These are phyloP conservation scores for Ptychodera flava DNA, from an alignment of 35 echinoderm and acorn worm species.

Conservation along the genomic window DNA sequence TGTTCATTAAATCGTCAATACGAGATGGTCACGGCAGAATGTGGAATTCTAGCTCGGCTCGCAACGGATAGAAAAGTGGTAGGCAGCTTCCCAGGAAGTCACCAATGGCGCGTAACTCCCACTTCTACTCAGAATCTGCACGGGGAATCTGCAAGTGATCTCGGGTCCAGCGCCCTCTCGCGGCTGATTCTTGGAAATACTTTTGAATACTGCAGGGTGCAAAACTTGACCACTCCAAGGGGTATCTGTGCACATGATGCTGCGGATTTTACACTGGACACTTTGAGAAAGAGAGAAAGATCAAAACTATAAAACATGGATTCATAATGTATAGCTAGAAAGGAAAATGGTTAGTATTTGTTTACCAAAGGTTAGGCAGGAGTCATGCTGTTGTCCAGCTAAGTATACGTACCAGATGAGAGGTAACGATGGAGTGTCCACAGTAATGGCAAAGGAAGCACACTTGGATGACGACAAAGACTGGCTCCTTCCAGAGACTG, in stretches of 20 bases:
- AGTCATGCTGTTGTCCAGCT: neutral
- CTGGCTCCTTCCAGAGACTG: neutral
- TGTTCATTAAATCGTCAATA: neutral
- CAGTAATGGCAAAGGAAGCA: neutral
- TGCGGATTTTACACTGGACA: neutral
- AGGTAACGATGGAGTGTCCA: neutral
- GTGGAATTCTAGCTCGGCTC: neutral
- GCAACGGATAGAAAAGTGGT: neutral
- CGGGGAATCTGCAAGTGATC: too few relatives aligned
- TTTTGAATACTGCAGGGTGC: neutral
- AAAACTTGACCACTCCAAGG: neutral
- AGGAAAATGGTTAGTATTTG: neutral
- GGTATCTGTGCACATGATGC: neutral
- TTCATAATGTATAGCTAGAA: neutral
- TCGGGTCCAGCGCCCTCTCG: neutral
- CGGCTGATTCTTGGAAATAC: neutral
- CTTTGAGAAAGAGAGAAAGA: constrained; percentile 1
- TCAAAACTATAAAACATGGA: neutral
- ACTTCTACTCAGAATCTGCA: neutral
- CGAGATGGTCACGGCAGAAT: neutral
- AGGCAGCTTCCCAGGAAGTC: neutral
- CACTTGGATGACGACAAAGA: neutral
- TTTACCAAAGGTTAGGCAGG: too few relatives aligned
- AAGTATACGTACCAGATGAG: neutral
- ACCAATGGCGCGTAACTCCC: neutral